Base-by-base conservation (phyloP, 2,797 vertebrate species). In the Sylvia borin region DNA sequence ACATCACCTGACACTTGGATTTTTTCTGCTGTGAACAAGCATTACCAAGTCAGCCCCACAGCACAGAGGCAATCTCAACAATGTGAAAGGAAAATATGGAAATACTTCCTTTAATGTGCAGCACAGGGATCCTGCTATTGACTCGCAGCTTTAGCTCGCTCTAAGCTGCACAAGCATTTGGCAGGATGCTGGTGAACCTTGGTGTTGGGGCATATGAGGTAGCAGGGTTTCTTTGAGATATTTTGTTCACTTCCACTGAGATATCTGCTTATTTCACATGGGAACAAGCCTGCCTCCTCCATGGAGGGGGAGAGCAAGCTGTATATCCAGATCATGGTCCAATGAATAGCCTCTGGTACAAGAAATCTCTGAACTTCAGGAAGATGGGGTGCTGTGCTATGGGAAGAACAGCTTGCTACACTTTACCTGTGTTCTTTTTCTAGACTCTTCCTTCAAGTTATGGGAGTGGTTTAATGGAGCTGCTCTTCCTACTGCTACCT, bases 191-290 rank as follows among this genome's bases (percentile, higher is more conserved):
- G 10, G 13, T 0, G 1, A 47, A 40, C 34, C 29, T 54, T 10
- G 0, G 4, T n/a, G 34, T 18, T 0, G 1, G 19, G n/a, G 12
- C 36, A 12, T 3, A 13, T 21, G 25, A 54, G 73, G 40, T 10
- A 3, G 16, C 1, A 0, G 21, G 21, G 26, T 58, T 17, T 22
- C 60, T 47, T 12, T 13, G 32, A 53, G 32, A 15, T 0, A 0
- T 51, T 84, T 70, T 29, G 32, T 57, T 61, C 38, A 5, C 53
- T 81, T 74, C 48, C 24, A 32, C 18, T 27, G 57, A 29, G 12
- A 17, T 74, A 58, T 26, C 31, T 74, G 31, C 27, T 71, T 60
- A 40, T 71, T 89, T 70, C 81, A 40, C n/a, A 15, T 7, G 26
- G 50, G 22, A 81, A 38, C 36, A 55, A 83, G 10, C 16, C 34